Evolutionary conservation across 2,113 vertebrate species (phyloP).

Genomic region (Salminus brasiliensis): DNA sequence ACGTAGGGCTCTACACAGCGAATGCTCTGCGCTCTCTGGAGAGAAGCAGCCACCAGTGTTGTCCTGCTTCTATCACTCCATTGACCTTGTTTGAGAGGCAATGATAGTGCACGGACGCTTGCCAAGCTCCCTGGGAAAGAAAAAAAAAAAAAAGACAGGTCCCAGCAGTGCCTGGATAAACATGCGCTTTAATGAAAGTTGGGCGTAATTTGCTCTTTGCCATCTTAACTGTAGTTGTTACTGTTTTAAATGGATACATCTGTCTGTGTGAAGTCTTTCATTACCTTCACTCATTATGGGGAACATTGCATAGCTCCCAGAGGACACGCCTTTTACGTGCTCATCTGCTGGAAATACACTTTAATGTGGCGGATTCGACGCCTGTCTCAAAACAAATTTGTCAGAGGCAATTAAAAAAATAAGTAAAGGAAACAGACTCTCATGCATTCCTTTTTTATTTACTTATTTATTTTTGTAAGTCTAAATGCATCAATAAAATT

Average conservation of each 20-base stretch:
- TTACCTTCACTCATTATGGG: constrained; percentile 81
- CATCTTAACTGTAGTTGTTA: constrained; percentile 81
- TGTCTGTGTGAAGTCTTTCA: constrained; percentile 82
- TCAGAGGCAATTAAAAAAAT: constrained; percentile 82
- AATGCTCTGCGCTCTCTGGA: constrained; percentile 53
- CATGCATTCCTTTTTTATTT: constrained; percentile 63
- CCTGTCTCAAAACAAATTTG: constrained; percentile 80
- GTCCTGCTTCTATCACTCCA: constrained; percentile 62
- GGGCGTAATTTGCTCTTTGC: constrained; percentile 79
- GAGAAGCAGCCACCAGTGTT: constrained; percentile 60
- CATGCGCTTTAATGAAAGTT: constrained; percentile 73
- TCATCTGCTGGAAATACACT: constrained; percentile 75
- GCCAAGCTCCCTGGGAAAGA: constrained; percentile 63
- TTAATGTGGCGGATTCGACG: constrained; percentile 76
- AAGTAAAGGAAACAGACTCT: constrained; percentile 67
- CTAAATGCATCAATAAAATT: neutral
- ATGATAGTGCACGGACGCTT: constrained; percentile 62
- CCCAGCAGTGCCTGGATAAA: constrained; percentile 73
- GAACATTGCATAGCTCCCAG: constrained; percentile 71
- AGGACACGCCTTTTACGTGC: constrained; percentile 79
- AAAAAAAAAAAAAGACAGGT: constrained; percentile 65
- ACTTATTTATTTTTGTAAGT: constrained; percentile 58
- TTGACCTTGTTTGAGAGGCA: constrained; percentile 74
- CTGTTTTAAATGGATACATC: constrained; percentile 84
- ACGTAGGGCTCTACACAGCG: neutral